Base-by-base conservation (phyloP, 35 echinoderm and acorn worm species). In the Amphiura filiformis region DNA sequence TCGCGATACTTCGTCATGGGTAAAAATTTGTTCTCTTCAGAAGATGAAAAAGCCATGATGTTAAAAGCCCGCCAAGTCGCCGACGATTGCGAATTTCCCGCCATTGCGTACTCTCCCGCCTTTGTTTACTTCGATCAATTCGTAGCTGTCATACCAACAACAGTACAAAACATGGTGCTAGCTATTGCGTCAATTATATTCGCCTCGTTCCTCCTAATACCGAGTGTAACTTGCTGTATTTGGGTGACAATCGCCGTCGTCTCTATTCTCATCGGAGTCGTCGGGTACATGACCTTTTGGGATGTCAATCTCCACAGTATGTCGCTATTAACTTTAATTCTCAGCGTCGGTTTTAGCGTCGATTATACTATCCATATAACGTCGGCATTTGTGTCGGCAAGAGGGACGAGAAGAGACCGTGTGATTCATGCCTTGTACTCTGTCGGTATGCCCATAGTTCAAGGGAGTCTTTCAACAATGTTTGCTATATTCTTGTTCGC, bases 61-160 rank as follows among this genome's bases (percentile, higher is more conserved):
- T 23, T 86, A 0, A 82, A 96, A 4, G 39, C 84, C 14, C 70
- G 94, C 14, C 39, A 82, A 31, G 86, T 61, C 9, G 90, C 87
- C 0, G 82, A 89, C 49, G 41, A 91, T 37, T 77, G 86, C 47
- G 81, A 76, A 77, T 32, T 82, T 22, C 36, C 47, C 75, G 14
- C 77, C 39, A 49, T 80, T 17, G 90, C 83, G 20, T 96, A 81
- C 38, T 77, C 87, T 0, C 86, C 94, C 75, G 75, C 56, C 13
- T 96, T 96, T 32, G 42, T 96, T 33, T 85, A 89, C n/a, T 96
- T 61, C 28, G 94, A 96, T 39, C 94, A 96, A 35, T 96, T 75
- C 39, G 35, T 92, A 4, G 78, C 86, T 4, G 70, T 92, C 31
- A 56, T 90, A 57, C 88, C 88, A 32, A 90, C 75, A 57, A 91